Base-by-base conservation (phyloP, 2,888 invertebrate genomes). In the Choristoneura rosaceana region DNA sequence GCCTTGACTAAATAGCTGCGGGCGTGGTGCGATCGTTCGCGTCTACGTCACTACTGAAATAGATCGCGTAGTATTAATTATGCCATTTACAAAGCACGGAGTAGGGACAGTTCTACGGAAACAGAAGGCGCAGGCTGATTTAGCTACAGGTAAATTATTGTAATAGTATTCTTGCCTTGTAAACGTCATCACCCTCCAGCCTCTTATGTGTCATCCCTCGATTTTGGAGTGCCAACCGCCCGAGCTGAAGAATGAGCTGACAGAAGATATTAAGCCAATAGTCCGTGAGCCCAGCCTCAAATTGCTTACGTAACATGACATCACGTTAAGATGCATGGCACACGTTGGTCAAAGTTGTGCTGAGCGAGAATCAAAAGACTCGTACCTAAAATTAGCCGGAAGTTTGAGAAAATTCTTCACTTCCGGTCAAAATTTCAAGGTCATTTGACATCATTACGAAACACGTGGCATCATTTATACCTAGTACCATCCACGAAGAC, bases 161-260 rank as follows among this genome's bases (percentile, higher is more conserved):
- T 70, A 59, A 59, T 75, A 79, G 75, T 76, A 77, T 74, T 80
- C 90, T 87, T 90, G 88, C 90, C 89, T 88, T 80, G 80, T 82
- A 76, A 88, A 87, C 62, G 83, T 85, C 86, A 86, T 82, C 79
- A 84, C 74, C 78, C 86, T 81, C 89, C 89, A 87, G 81, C 83
- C 82, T 76, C 78, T 90, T 86, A 84, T 81, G 75, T 87, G 90
- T 90, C 89, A 91, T 88, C 88, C 90, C 71, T 90, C 89, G 70
- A 85, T 76, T 82, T 86, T 90, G 74, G 86, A 83, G 80, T 87
- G 85, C 90, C 90, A 88, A 67, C 87, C 87, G 68, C 88, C 81
- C 69, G 90, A 85, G 77, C 86, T 88, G 87, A 91, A 90, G 87
- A 90, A 90, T 25, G 89, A 90, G 83, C 90, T 90, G 81, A 82